Evolutionary conservation across 2,113 vertebrate species (phyloP).

Genomic region (Pontoporia blainvillei): DNA sequence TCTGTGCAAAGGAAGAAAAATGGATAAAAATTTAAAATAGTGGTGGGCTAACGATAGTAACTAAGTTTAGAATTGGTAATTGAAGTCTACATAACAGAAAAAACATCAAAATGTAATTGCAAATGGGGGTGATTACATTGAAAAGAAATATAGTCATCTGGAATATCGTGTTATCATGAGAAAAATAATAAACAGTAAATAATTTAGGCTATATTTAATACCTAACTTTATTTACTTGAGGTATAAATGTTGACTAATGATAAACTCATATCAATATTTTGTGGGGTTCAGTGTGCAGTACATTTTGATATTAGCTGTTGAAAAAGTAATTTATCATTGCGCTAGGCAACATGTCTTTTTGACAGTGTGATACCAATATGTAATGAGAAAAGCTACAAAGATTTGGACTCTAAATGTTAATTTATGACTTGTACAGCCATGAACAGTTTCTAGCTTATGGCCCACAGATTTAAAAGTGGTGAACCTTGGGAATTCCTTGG

Average conservation of each 20-base stretch:
- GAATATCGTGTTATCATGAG: background rate
- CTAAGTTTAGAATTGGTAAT: constrained; percentile 56
- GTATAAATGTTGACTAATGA: background rate
- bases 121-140: constrained; percentile 19
- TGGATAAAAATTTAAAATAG: constrained; percentile 58
- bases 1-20: constrained; percentile 49
- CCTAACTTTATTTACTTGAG: constrained; percentile 8
- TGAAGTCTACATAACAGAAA: constrained; percentile 62
- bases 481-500: background rate
- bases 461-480: background rate
- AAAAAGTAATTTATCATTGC: background rate
- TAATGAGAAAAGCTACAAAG: background rate
- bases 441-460: background rate
- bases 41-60: constrained; percentile 40
- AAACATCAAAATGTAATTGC: constrained; percentile 58
- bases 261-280: constrained; percentile 41
- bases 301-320: background rate
- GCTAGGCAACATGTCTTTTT: background rate
- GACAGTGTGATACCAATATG: background rate
- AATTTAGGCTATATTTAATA: constrained; percentile 10
- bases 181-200: constrained; percentile 32
- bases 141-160: constrained; percentile 48
- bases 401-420: background rate
- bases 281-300: background rate
- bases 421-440: background rate